Percentiles rank a stretch among this genome's conserved stretches.
These are phyloP conservation scores for Papilio dardanus DNA, from an alignment of 1,140 invertebrate genomes.

Conservation along the genomic window DNA sequence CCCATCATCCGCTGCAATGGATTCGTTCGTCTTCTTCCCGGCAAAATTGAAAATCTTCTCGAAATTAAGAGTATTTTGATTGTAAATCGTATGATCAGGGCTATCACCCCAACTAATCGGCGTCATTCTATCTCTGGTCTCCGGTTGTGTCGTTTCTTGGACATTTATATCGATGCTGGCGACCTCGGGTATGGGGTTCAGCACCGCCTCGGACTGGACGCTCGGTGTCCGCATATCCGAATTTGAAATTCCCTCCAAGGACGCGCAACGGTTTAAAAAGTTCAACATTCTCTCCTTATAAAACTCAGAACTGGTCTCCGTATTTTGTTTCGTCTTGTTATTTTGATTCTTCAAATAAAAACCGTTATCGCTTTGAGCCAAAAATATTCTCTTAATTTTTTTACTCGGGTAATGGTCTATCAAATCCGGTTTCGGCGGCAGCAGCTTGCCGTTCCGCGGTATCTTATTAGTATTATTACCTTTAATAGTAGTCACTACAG, in stretches of 20 bases:
- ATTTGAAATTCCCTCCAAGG: constrained; percentile 65
- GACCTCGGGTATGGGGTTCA: constrained; percentile 66
- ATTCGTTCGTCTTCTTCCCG: constrained; percentile 48
- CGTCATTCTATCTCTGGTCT: constrained; percentile 56
- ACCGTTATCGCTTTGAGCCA: constrained; percentile 78
- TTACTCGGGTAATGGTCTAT: constrained; percentile 81
- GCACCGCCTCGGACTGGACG: constrained; percentile 61
- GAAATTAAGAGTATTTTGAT: constrained; percentile 78
- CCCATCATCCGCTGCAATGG: constrained; percentile 39
- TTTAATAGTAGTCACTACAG: constrained; percentile 81
- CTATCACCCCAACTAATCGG: constrained; percentile 76
- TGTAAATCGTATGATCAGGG: constrained; percentile 75
- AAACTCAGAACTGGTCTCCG: constrained; percentile 78
- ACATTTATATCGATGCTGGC: constrained; percentile 51
- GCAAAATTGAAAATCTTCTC: constrained; percentile 75
- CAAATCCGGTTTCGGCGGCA: constrained; percentile 77
- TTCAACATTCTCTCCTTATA: constrained; percentile 81
- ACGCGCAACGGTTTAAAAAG: constrained; percentile 76
- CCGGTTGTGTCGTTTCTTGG: constrained; percentile 43
- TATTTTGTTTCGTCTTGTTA: constrained; percentile 68
- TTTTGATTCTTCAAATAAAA: constrained; percentile 81
- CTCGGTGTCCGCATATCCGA: constrained; percentile 64
- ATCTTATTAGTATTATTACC: constrained; percentile 76
- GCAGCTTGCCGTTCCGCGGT: constrained; percentile 73
- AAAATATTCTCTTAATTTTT: constrained; percentile 81